A percentile compares a stretch with the other conserved stretches of the same genome.
Conservation (phyloP, 2,888 invertebrate species). For the Drymonia ruficornis region DNA sequence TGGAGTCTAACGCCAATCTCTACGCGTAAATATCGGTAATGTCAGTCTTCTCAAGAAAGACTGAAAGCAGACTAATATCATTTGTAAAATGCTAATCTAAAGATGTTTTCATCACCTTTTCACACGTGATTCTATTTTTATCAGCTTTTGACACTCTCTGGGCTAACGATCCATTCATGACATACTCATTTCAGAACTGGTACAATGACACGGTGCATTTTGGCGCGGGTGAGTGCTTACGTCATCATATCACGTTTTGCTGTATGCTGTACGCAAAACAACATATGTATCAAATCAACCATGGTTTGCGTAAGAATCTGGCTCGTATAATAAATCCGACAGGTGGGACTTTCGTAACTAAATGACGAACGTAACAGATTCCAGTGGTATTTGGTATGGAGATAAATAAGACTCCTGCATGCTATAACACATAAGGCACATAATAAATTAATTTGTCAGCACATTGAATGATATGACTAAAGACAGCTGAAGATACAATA, state of each 20-base stretch:
- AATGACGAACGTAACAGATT: background rate
- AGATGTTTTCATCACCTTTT: background rate
- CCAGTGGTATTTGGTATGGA: too few relatives aligned
- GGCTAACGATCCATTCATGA: slow-evolving; percentile 1
- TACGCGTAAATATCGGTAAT: too few relatives aligned
- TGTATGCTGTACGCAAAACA: background rate
- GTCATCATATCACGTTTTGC: background rate
- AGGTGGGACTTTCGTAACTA: background rate
- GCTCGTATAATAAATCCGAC: background rate
- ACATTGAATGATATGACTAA: too few relatives aligned
- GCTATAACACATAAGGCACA: too few relatives aligned
- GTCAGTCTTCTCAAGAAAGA: too few relatives aligned
- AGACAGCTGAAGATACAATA: background rate
- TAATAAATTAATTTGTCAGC: too few relatives aligned
- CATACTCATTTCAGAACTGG: background rate
- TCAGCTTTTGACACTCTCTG: background rate
- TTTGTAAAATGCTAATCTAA: background rate
- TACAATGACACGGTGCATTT: slow-evolving; percentile 5
- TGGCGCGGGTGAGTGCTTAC: background rate
- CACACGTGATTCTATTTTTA: slow-evolving; percentile 1
- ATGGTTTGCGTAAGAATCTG: background rate
- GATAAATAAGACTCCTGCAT: too few relatives aligned
- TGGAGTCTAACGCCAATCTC: too few relatives aligned
- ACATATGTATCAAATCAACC: background rate
- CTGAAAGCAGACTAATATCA: too few relatives aligned